Percentiles rank a stretch among this genome's conserved stretches.
These are phyloP conservation scores for Pelusios castaneus DNA, from an alignment of 2,113 vertebrate species.

Conservation along the genomic window DNA sequence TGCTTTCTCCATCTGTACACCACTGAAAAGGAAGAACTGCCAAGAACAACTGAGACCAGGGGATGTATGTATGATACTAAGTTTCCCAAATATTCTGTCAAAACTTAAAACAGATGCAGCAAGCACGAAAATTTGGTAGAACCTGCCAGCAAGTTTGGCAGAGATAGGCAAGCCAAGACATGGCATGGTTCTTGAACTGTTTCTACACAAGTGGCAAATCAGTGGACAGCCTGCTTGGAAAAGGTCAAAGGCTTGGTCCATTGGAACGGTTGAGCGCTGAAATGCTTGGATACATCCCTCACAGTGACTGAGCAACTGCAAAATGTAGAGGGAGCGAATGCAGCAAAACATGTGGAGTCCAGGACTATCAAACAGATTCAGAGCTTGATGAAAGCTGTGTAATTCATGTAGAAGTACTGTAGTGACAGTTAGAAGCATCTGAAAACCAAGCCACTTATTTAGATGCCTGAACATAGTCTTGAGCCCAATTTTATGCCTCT, in stretches of 20 bases:
- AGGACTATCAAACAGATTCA: neutral
- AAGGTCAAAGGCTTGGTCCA: neutral
- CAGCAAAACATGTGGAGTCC: neutral
- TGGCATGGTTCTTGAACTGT: neutral
- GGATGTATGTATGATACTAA: too few species aligned
- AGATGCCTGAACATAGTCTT: neutral
- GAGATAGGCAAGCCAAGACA: neutral
- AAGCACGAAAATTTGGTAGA: too few species aligned
- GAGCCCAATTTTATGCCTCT: neutral
- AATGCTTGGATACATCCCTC: neutral
- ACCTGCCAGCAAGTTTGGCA: too few species aligned
- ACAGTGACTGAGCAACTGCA: neutral
- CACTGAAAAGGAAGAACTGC: too few species aligned
- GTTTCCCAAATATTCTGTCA: too few species aligned
- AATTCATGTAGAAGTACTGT: neutral
- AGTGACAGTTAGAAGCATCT: neutral
- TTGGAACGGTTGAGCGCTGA: neutral
- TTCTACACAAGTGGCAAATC: neutral
- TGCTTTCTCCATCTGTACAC: too few species aligned
- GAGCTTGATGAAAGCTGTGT: rapidly evolving
- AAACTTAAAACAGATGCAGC: too few species aligned
- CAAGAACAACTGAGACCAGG: too few species aligned
- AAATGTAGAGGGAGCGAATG: neutral
- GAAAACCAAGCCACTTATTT: neutral
- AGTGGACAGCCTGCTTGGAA: neutral